Evolutionary conservation across 2,888 invertebrate species (phyloP), one percentile per base, ranked within the genome.

Genomic region (Leptopilina drosophilae): DNA sequence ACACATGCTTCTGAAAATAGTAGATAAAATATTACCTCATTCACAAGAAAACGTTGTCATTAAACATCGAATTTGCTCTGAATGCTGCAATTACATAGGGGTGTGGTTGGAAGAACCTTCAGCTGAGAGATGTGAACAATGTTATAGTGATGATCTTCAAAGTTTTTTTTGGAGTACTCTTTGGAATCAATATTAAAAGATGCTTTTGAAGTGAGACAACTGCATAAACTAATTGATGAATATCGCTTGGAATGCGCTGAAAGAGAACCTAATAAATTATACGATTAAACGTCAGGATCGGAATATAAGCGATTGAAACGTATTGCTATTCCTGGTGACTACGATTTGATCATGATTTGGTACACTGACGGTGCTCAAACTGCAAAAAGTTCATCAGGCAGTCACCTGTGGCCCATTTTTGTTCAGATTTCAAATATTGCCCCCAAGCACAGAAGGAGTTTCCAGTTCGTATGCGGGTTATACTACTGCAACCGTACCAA

Each of bases 291-390:
- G 46, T 69, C 46, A 46, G 69, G 69, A 53, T 69, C 69, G 11
- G 69, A 69, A 46, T 66, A 40, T 12, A 14, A 59, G 15, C 1
- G 2, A 40, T 42, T 69, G 42, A 53, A 42, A 49, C 26, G 12
- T n/a, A 5, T 26, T 46, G 64, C 2, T 14, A 62, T 75, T n/a
- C 20, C 11, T 42, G 49, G 64, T 33, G 65, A 49, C 49, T 75
- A 75, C 14, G 78, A 78, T 75, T 49, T 78, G n/a, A 26, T 33
- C 11, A 26, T 78, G 56, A 33, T 78, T 12, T 75, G 78, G 78
- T 64, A 46, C n/a, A 75, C 64, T 12, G 78, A 78, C 20, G 75
- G 56, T 15, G 75, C 40, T 7, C 49, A 64, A 65, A 64, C 64
- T 1, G 62, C 75, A 7, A 53, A 78, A 4, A 73, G 53, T 53